Conservation (phyloP, 92 coral and sea anemone species). For the Chrysogorgia sp. region DNA sequence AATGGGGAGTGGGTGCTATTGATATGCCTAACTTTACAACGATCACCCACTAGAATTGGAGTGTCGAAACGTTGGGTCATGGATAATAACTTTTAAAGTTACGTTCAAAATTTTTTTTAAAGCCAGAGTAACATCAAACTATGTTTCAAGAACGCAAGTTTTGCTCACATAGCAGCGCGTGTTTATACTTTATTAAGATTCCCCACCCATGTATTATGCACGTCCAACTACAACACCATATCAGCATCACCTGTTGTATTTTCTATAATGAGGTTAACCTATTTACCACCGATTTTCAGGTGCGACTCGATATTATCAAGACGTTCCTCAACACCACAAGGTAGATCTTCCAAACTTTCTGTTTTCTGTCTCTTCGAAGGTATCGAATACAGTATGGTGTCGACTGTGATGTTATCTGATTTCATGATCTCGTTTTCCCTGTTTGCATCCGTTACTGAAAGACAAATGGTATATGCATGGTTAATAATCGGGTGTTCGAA, state of each 20-base stretch:
- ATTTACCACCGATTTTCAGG: slow-evolving; percentile 67
- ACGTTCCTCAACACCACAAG: slow-evolving; percentile 73
- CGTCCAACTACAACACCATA: too few relatives aligned
- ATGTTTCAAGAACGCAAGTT: background rate
- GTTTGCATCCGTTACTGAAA: slow-evolving; percentile 4
- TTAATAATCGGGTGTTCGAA: too few relatives aligned
- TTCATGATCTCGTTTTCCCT: slow-evolving; percentile 36
- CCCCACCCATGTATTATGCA: too few relatives aligned
- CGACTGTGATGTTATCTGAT: slow-evolving; percentile 36
- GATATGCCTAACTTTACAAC: too few relatives aligned
- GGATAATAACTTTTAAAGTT: too few relatives aligned
- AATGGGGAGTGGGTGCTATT: too few relatives aligned
- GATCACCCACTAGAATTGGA: background rate
- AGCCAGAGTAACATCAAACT: too few relatives aligned
- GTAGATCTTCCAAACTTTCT: background rate
- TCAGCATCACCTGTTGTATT: too few relatives aligned
- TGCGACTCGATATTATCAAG: slow-evolving; percentile 75
- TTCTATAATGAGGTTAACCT: too few relatives aligned
- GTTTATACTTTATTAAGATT: background rate
- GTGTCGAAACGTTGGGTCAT: too few relatives aligned
- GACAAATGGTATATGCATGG: background rate
- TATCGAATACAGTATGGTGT: slow-evolving; percentile 26
- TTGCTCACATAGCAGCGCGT: background rate
- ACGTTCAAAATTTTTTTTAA: too few relatives aligned
- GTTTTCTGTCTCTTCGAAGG: slow-evolving; percentile 27